Evolutionary conservation across 2,113 vertebrate species (phyloP), one percentile per base, ranked within the genome.

Genomic region (Theristicus caerulescens): DNA sequence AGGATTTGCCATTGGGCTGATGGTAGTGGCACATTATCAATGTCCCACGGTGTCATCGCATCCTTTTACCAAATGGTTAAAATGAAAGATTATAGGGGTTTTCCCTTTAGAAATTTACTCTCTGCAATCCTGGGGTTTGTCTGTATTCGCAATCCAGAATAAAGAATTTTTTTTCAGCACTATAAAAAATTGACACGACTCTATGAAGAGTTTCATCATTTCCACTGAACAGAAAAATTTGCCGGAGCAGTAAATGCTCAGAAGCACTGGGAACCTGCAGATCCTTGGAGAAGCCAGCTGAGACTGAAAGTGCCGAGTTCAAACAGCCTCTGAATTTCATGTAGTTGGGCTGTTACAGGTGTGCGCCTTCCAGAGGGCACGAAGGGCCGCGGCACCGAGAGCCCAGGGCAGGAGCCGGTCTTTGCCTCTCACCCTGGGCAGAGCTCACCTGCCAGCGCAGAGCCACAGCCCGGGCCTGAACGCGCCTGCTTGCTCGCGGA

Each of bases 401-500:
- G 49, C 55, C 16, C 8, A 9, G 27, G 44, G 11, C 42, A 47
- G 44, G 61, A 49, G 40, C 13, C 5, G 6, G 34, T 6, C 40
- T 27, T 16, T n/a, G 67, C 67, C 25, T 26, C 52, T 31, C 34
- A 1, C 20, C n/a, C 38, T 21, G 49, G n/a, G 5, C 40, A n/a
- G 40, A 49, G 57, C 16, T 29, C 47, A 2, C 10, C 74, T 18
- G 2, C 55, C 36, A 8, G 49, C 10, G 57, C 24, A 9, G 44
- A 58, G 69, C 46, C 40, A 3, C 6, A 17, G 52, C 14, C 0
- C 0, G 6, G 47, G 32, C 54, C 40, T 3, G 16, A 16, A 6
- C 2, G 9, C 3, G 2, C 31, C 0, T 4, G 31, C 38, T 31
- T 38, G 38, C 47, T 24, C 9, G 1, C 9, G 1, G 38, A 24